Base-by-base conservation (phyloP, 2,888 invertebrate genomes). In the Eupeodes luniger region DNA sequence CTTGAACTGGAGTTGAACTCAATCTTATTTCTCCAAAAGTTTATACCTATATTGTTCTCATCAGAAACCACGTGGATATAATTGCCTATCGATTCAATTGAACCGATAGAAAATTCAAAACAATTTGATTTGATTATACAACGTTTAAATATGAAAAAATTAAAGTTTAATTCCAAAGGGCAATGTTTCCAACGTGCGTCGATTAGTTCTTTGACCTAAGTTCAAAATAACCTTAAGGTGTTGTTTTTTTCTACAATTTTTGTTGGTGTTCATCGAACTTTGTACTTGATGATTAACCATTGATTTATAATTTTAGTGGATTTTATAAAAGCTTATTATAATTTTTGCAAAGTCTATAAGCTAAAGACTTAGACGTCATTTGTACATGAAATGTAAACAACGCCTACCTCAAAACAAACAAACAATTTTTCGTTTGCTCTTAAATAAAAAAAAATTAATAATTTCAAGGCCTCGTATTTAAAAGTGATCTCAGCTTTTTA, bases 401-500 rank as follows among this genome's bases (percentile, higher is more conserved):
- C 59, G 36, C 61, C 61, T 61, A 36, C 61, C 11, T 36, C 3
- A 34, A 59, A 59, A 59, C 34, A n/a, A 59, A 36, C 14, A 12
- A 57, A 27, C 12, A 14, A 59, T 4, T 7, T 34, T 59, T n/a
- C 14, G 3, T n/a, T 27, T 47, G 44, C 7, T 19, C 12, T 34
- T 59, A 4, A 47, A 19, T 47, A 14, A 16, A 64, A 66, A 7
- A 6, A 49, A 66, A 49, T n/a, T 27, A 27, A 27, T 1, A 9
- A 14, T 16, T 34, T 66, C 66, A 66, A 51, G 66, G 66, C 47
- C 47, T 64, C 12, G n/a, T 36, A n/a, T 36, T 40, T 40, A 5
- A 5, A 40, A 36, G 10, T 61, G 34, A 61, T 62, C 44, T 16
- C 16, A 61, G 11, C 6, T 61, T 27, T 27, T 27, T 27, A n/a